phyloP scores from a whole-genome alignment of 2,797 vertebrate species.

The Enteromius unitaeniatus region DNA sequence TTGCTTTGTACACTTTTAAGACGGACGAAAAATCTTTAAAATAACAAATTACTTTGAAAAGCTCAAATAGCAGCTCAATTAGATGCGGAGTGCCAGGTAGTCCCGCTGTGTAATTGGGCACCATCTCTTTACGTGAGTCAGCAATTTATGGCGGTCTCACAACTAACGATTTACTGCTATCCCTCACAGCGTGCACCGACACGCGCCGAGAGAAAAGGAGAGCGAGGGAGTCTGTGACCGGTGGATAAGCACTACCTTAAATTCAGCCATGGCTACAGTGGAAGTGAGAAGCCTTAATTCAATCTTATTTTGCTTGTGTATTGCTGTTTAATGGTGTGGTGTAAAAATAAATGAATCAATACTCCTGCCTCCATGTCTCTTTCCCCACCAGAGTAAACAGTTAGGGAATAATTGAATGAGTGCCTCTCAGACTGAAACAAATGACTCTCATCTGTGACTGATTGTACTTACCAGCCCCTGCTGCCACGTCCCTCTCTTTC shows the following conservation, averaged over 20 bases:
- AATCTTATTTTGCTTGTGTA: constrained; percentile 52
- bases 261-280: constrained; percentile 21
- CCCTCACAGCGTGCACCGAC: constrained; percentile 13
- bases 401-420: constrained; percentile 78
- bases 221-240: background rate
- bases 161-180: constrained; percentile 51
- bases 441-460: constrained; percentile 78
- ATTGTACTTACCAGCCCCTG: constrained; percentile 71
- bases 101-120: constrained; percentile 67
- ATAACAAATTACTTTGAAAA: constrained; percentile 66
- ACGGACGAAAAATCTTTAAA: constrained; percentile 52
- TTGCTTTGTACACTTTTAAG: constrained; percentile 42
- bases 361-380: constrained; percentile 56
- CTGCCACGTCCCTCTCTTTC: constrained; percentile 5
- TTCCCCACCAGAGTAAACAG: constrained; percentile 71
- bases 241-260: constrained; percentile 10
- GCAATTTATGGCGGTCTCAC: constrained; percentile 60
- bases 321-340: constrained; percentile 64
- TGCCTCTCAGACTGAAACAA: constrained; percentile 78
- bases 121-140: constrained; percentile 65
- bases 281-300: constrained; percentile 62
- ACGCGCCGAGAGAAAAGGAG: background rate
- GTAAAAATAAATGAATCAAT: constrained; percentile 74
- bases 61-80: constrained; percentile 64
- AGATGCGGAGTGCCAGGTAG: constrained; percentile 55